Evolutionary conservation across 2,797 vertebrate genomes (phyloP), one percentile per base, ranked within the genome.

Genomic region (Mallotus villosus): DNA sequence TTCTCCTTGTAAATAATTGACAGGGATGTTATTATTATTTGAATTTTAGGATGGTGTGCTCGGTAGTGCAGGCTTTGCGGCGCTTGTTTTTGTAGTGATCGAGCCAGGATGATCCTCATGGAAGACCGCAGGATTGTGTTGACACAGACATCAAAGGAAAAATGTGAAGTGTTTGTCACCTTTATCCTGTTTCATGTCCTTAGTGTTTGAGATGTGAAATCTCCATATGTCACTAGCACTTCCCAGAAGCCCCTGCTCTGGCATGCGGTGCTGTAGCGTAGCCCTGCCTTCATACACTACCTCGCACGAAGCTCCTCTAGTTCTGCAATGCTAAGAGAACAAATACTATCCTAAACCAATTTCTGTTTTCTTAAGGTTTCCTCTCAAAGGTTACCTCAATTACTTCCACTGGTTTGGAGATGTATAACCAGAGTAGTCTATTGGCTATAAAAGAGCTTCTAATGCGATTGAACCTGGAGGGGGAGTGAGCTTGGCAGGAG

Each of bases 371-470:
- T 81, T 78, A 87, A 87, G 82, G 79, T 72, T 69, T 88, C 87
- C 78, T 84, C 74, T 53, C 68, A 72, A 74, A 86, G 75, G 61
- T 70, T 86, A 72, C 81, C 78, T 82, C 82, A 87, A 84, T 89
- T 85, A 87, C 85, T 86, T 88, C 82, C 79, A 82, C 82, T 82
- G 80, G 73, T 84, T 85, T 81, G 82, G 72, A 83, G 86, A 90
- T 83, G 77, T 86, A 84, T 63, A 78, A 84, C 80, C 73, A 53
- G 85, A 88, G 82, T 79, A 64, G 74, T 77, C 90, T 87, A 91
- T 88, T 90, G 83, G 82, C 84, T 87, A 82, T 89, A 88, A 86
- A 92, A 82, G 27, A 82, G 77, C 83, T 85, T 89, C 89, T 91
- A 91, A 88, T 89, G 83, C 80, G 78, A 80, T 87, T 88, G 82